Percentiles rank a stretch among this genome's conserved stretches.
Evolutionary conservation across 2,797 vertebrate genomes (phyloP).

Genomic region (Scleropages formosus): DNA sequence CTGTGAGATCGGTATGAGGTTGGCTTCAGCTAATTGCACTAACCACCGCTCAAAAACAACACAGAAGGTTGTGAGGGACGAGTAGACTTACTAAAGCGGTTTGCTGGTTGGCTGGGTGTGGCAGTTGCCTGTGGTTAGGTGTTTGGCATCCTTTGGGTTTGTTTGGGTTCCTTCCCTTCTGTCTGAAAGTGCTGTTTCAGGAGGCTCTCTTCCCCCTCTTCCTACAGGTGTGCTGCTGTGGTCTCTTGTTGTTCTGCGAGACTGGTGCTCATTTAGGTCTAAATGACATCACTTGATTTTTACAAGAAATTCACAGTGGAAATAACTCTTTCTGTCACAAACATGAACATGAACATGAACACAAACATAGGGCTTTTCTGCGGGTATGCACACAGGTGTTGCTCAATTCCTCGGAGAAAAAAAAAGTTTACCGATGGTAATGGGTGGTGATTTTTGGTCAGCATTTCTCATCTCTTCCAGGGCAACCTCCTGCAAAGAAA

Average conservation of each 20-base stretch:
- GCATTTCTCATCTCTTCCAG: neutral
- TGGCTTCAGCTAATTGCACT: conserved; percentile 91
- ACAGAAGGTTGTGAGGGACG: conserved; percentile 32
- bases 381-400: neutral
- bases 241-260: conserved; percentile 27
- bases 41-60: conserved; percentile 63
- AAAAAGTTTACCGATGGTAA: neutral
- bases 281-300: conserved; percentile 45
- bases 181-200: neutral
- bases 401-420: conserved; percentile 23
- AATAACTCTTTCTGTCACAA: neutral
- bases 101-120: conserved; percentile 10
- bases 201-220: neutral
- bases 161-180: neutral
- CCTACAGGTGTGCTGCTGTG: conserved; percentile 4
- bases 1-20: conserved; percentile 94
- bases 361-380: neutral
- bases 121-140: neutral
- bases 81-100: neutral
- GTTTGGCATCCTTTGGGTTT: conserved; percentile 1
- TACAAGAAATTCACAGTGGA: conserved; percentile 19
- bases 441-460: neutral
- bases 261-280: conserved; percentile 27
- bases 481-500: neutral
- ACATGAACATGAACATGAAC: no score